A percentile compares a stretch with the other conserved stretches of the same genome.
These are phyloP conservation scores for Uloborus plumipes DNA, from an alignment of 2,888 invertebrate species.

Conservation along the genomic window DNA sequence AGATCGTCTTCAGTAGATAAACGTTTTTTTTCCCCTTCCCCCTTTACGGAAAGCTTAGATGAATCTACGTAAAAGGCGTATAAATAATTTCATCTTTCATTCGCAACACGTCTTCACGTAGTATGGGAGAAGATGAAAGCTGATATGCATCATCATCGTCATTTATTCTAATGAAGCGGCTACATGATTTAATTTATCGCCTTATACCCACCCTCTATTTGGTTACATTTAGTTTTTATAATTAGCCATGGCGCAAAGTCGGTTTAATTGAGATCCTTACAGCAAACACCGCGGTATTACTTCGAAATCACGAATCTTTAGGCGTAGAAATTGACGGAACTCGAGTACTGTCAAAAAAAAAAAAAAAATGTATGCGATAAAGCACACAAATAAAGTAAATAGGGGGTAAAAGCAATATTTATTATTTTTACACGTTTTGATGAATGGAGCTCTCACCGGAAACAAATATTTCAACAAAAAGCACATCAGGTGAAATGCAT, in stretches of 20 bases:
- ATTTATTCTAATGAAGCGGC: conserved; percentile 54
- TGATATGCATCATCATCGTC: conserved; percentile 50
- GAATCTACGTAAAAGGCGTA: conserved; percentile 16
- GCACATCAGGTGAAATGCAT: no score
- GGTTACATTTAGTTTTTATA: conserved; percentile 35
- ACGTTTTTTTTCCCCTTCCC: neutral
- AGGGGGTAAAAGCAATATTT: no score
- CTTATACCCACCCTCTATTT: conserved; percentile 46
- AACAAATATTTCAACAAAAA: no score
- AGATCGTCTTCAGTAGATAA: conserved; percentile 26
- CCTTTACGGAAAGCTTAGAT: conserved; percentile 24
- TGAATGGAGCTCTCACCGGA: no score
- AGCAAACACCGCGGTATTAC: neutral
- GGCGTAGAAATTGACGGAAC: no score
- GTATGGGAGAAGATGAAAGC: conserved; percentile 47
- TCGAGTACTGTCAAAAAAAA: no score
- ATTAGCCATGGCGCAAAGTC: conserved; percentile 16
- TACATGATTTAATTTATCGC: conserved; percentile 52
- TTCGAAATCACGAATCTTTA: no score
- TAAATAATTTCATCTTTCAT: conserved; percentile 48
- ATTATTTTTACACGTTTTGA: no score
- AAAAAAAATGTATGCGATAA: no score
- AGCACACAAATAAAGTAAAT: no score
- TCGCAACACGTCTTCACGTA: conserved; percentile 41
- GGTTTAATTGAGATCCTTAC: conserved; percentile 18